Evolutionary conservation across 2,113 vertebrate species (phyloP), one percentile per base, ranked within the genome.

Genomic region (Istiophorus platypterus): DNA sequence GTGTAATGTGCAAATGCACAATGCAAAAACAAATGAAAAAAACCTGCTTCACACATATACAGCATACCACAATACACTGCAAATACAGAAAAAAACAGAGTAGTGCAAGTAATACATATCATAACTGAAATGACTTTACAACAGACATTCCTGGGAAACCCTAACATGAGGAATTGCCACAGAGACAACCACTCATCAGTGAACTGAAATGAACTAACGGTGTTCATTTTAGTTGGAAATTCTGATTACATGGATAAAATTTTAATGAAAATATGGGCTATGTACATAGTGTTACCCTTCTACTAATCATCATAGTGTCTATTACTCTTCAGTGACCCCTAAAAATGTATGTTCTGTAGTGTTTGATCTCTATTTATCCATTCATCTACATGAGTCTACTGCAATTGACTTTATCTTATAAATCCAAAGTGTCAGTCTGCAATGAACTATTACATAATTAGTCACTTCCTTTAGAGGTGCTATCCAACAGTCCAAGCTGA

Each of bases 381-480:
- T 78, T 34, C 54, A 1, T 52, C 66, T 63, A 1, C 37, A 42
- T 78, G 34, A 61, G 2, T 52, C 66, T 63, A 1, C 24, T 63
- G 27, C 69, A 6, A 62, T 71, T 27, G 39, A 29, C 61, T 58
- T 1, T 68, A 31, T 62, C 22, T 7, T 34, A 31, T 72, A 59
- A 56, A 49, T 62, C 47, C 34, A 71, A 26, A 39, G 18, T 69
- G 54, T 80, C 67, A 42, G 39, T 59, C 68, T 70, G 67, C 62
- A 81, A 75, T 45, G 41, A 72, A 78, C 47, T 34, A 45, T 76
- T 74, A 75, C 39, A 26, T 51, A 72, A 84, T 81, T 69, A 84
- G 78, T 81, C 52, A 41, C 63, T 52, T 73, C 72, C 76, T 56
- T 17, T 34, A 64, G 26, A 75, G 66, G 49, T 45, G 79, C 65